These are phyloP conservation scores for Zosterops borbonicus DNA, from an alignment of 2,113 vertebrate genomes.

Conservation along the genomic window DNA sequence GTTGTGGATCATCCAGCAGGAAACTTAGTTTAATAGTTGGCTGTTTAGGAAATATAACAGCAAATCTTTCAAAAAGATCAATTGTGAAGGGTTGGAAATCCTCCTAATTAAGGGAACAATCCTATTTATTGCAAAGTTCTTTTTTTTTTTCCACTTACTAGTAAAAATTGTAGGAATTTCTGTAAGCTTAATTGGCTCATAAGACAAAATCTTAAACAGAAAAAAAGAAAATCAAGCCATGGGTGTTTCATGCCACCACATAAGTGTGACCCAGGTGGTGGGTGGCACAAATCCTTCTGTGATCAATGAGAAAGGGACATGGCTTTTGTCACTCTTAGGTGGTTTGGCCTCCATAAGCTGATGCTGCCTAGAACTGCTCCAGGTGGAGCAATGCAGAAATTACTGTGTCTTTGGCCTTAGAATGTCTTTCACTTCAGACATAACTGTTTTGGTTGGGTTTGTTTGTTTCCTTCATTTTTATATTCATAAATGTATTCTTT, in stretches of 20 bases:
- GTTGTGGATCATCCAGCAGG: constrained; percentile 3
- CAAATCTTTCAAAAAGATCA: background rate
- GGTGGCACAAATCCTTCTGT: background rate
- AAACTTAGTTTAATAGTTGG: background rate
- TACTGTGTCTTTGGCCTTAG: background rate
- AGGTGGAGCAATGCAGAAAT: background rate
- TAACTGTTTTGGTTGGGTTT: background rate
- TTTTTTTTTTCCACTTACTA: background rate
- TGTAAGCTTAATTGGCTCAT: background rate
- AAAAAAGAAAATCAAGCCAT: background rate
- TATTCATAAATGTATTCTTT: background rate
- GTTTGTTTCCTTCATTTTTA: background rate
- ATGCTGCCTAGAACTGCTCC: background rate
- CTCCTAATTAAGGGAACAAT: background rate
- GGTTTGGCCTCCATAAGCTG: background rate
- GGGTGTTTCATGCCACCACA: background rate
- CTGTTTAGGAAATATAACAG: background rate
- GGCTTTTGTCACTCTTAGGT: background rate
- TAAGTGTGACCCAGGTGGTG: background rate
- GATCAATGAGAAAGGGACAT: background rate
- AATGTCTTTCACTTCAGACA: background rate
- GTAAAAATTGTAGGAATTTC: background rate
- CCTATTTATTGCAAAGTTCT: background rate
- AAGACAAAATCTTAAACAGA: background rate
- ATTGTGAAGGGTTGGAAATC: background rate